Evolutionary conservation across 2,888 invertebrate species (phyloP), one percentile per base, ranked within the genome.

Genomic region (Camptogramma bilineatum): DNA sequence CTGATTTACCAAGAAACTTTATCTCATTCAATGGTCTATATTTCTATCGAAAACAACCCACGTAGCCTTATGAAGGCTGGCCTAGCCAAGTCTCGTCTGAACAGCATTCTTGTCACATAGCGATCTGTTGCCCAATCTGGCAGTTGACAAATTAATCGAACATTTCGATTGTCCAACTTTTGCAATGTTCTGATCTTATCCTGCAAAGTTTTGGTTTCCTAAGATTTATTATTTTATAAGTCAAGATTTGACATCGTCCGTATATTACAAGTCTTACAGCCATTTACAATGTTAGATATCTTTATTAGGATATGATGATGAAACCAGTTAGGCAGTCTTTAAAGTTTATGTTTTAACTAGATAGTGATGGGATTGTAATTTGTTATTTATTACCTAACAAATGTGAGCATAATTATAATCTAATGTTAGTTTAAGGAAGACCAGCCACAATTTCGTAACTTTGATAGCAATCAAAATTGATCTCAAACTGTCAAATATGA

Each of bases 71-170:
- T 31, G 17, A 46, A 54, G 44, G 66, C 57, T 42, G 50, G 57
- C 28, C 48, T 57, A 57, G 67, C 62, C 64, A 68, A 10, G 55
- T 17, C 58, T 63, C 64, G 76, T 75, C 74, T 68, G 50, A 70
- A 71, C 79, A 59, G 68, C 81, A 82, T 82, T 81, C 80, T 64
- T 69, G 73, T 72, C 70, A 57, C 57, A 76, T 77, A 63, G 72
- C 77, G 76, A 75, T 73, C 73, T 62, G 62, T 81, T 78, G 68
- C 62, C 73, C 73, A 80, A 81, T 69, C 56, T 60, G 65, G 62
- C 71, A 68, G 61, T 72, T 79, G 80, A 81, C 80, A 80, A 77
- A 81, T 79, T 79, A 80, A 81, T 79, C 74, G 74, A 69, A 68
- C 65, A 44, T 64, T 64, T 66, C 64, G 68, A 67, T 73, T 73